These are phyloP conservation scores for Agriopis leucophaearia DNA, from an alignment of 2,888 invertebrate genomes.

Conservation along the genomic window DNA sequence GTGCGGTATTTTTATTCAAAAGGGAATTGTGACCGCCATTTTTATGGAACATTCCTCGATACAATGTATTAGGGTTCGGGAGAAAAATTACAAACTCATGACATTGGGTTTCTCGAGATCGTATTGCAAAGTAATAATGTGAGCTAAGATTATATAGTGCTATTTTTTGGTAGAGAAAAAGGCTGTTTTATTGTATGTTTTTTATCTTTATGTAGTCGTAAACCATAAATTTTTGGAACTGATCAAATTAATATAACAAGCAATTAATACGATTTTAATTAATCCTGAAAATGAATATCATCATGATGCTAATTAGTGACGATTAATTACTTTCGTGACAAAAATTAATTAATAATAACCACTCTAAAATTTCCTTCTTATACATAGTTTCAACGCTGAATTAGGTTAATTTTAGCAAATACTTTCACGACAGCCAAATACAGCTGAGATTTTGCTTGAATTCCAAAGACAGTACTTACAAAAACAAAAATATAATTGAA, in stretches of 20 bases:
- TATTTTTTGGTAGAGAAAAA: not conserved
- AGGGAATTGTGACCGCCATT: conserved; percentile 55
- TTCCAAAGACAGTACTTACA: too few species aligned
- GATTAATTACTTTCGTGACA: conserved; percentile 13
- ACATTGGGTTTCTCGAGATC: conserved; percentile 57
- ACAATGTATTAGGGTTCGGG: conserved; percentile 61
- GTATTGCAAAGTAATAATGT: conserved; percentile 42
- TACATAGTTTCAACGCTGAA: not conserved
- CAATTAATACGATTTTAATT: conserved; percentile 14
- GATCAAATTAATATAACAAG: not conserved
- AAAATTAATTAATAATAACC: not conserved
- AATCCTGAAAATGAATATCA: conserved; percentile 7
- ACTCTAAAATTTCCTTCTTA: not conserved
- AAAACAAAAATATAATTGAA: too few species aligned
- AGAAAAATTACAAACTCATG: conserved; percentile 69
- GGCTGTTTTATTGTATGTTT: not conserved
- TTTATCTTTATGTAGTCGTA: not conserved
- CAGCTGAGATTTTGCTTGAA: too few species aligned
- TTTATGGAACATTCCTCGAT: conserved; percentile 59
- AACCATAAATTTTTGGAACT: not conserved
- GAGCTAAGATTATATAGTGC: not conserved
- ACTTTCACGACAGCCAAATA: too few species aligned
- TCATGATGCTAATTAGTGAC: conserved; percentile 14
- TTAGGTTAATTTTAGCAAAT: not conserved
- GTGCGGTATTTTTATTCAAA: conserved; percentile 62